phyloP scores from a whole-genome alignment of 2,888 invertebrate genomes.

The Choristoneura rosaceana region DNA sequence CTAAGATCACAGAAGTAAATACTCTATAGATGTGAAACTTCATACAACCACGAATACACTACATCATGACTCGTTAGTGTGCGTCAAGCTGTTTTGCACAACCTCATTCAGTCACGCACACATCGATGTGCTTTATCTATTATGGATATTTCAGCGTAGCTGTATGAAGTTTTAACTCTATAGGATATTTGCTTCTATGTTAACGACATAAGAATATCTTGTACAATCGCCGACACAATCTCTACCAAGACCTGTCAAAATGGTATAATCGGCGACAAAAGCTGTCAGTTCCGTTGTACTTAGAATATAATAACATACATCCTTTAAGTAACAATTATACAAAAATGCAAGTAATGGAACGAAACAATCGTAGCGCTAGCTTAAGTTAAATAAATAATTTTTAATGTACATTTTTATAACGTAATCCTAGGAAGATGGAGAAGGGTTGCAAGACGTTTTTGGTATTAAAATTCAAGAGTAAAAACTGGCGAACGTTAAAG shows the following conservation, averaged over 20 bases:
- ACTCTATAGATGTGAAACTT: not conserved
- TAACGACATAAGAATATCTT: constrained; percentile 42
- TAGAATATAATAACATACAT: constrained; percentile 63
- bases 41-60: not conserved
- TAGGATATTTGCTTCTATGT: not conserved
- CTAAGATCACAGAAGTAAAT: not conserved
- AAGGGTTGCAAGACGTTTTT: constrained; percentile 48
- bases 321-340: constrained; percentile 79
- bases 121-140: not conserved
- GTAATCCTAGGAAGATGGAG: constrained; percentile 78
- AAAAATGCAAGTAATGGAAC: constrained; percentile 83
- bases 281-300: constrained; percentile 34
- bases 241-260: constrained; percentile 29
- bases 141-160: not conserved
- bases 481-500: constrained; percentile 39
- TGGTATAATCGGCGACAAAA: constrained; percentile 31
- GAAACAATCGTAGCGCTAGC: constrained; percentile 63
- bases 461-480: constrained; percentile 46
- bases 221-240: constrained; percentile 55
- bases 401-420: constrained; percentile 69
- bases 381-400: constrained; percentile 52
- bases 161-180: not conserved
- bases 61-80: not conserved
- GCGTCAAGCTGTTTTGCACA: not conserved
- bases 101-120: not conserved